phyloP scores from a whole-genome alignment of 2,888 invertebrate species.

The Neuroscelio doddi region DNA sequence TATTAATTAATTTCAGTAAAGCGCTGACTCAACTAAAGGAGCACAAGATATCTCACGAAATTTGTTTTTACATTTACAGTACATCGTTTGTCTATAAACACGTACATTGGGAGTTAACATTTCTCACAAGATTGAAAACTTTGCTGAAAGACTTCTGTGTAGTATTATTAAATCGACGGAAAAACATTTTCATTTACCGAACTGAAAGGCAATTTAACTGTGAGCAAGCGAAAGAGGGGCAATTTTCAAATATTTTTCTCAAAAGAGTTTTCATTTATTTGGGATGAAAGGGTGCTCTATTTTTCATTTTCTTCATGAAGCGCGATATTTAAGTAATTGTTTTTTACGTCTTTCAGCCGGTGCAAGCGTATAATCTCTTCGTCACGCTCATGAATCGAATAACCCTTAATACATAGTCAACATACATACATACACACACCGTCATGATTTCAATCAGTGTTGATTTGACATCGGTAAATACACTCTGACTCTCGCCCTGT shows the following conservation, averaged over 20 bases:
- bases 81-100: no score
- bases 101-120: no score
- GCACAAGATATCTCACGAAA: no score
- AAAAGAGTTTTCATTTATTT: slow-evolving; percentile 6
- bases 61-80: no score
- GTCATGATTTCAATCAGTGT: slow-evolving; percentile 68
- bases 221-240: background rate
- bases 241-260: no score
- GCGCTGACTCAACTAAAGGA: no score
- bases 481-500: slow-evolving; percentile 52
- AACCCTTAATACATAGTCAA: slow-evolving; percentile 57
- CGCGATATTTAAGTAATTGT: slow-evolving; percentile 14
- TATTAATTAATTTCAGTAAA: no score
- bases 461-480: slow-evolving; percentile 69
- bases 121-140: no score
- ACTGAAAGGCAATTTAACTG: background rate
- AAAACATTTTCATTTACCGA: slow-evolving; percentile 1
- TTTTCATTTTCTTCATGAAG: slow-evolving; percentile 17
- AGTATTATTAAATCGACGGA: no score
- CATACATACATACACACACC: slow-evolving; percentile 44
- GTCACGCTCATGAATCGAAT: slow-evolving; percentile 37
- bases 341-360: slow-evolving; percentile 15
- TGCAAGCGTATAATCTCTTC: slow-evolving; percentile 37
- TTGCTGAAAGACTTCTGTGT: no score
- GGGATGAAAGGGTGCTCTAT: slow-evolving; percentile 17